Base-by-base conservation (phyloP, 2,888 invertebrate species). In the Luperina testacea region DNA sequence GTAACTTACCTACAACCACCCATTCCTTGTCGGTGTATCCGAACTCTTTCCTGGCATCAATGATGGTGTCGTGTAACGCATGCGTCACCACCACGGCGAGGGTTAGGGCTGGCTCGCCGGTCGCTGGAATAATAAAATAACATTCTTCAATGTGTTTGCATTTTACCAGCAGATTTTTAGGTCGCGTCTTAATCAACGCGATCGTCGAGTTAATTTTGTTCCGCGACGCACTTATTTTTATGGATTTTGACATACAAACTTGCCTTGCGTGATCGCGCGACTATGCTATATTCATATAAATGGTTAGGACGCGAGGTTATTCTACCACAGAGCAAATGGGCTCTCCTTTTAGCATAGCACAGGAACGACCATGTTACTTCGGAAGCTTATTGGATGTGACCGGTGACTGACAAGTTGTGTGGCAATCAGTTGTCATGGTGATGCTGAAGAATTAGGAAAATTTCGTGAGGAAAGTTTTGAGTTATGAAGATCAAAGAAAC, bases 61-160 rank as follows among this genome's bases (percentile, higher is more conserved):
- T 92, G 24, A 98, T 92, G 4, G 98, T 97, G 78, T 97, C 94
- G 53, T 98, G 97, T 17, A 98, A 94, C 0, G 98, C 98, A 78
- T 97, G 94, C 1, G 97, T 95, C 0, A 97, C 95, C 0, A 92
- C 94, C 8, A 97, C 94, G 0, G 97, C 92, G 70, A 97, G 88
- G 48, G 95, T 94, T 8, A 97, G 74, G 0, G 97, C 96, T 20
- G 97, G 97, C 87, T 97, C 97, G 2, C 97, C 97, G 1, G 97
- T 97, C 24, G 97, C 97, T 97, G 88, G 13, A 93, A 64, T 53
- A 20, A 72, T 53, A 70, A 7, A 9, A 32, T 64, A 51, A n/a
- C 17, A 3, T 38, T 38, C 15, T 38, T 70, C 53, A 53, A 38
- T 70, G 8, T 69, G 13, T 32, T 53, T 24, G 53, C 53, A 51